Percentiles rank a stretch among this genome's conserved stretches.
phyloP scores from a whole-genome alignment of 2,888 invertebrate genomes.

The Caenorhabditis imperialis region DNA sequence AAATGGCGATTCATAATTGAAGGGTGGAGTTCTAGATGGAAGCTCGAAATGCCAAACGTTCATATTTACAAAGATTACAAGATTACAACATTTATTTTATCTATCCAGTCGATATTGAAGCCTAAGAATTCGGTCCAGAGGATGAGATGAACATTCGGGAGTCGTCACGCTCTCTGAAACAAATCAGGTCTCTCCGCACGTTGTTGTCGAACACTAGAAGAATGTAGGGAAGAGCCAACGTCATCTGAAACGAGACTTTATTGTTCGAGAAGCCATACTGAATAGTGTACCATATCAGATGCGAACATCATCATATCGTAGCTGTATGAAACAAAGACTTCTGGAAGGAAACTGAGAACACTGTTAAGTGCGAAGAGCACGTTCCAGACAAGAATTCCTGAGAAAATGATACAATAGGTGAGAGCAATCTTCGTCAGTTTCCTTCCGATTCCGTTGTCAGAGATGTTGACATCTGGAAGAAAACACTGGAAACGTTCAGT shows the following conservation, averaged over 20 bases:
- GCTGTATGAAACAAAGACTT: not conserved
- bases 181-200: constrained; percentile 1
- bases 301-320: not conserved
- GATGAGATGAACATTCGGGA: constrained; percentile 3
- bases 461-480: too few species aligned
- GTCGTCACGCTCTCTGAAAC: not conserved
- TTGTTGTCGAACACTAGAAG: constrained; percentile 17
- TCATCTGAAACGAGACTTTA: constrained; percentile 25
- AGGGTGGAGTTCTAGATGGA: too few species aligned
- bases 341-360: not conserved
- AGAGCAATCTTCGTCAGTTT: constrained; percentile 15
- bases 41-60: too few species aligned
- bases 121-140: too few species aligned
- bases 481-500: too few species aligned
- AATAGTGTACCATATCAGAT: constrained; percentile 2
- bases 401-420: constrained; percentile 7
- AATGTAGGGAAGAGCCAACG: too few species aligned
- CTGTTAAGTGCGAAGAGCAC: not conserved
- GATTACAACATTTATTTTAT: too few species aligned
- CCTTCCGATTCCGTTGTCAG: not conserved
- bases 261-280: too few species aligned
- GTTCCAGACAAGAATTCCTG: constrained; percentile 5
- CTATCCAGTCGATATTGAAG: too few species aligned
- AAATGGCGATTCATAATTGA: too few species aligned
- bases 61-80: too few species aligned